These are phyloP conservation scores for Wasmannia auropunctata DNA, from an alignment of 1,140 invertebrate species.

Conservation along the genomic window DNA sequence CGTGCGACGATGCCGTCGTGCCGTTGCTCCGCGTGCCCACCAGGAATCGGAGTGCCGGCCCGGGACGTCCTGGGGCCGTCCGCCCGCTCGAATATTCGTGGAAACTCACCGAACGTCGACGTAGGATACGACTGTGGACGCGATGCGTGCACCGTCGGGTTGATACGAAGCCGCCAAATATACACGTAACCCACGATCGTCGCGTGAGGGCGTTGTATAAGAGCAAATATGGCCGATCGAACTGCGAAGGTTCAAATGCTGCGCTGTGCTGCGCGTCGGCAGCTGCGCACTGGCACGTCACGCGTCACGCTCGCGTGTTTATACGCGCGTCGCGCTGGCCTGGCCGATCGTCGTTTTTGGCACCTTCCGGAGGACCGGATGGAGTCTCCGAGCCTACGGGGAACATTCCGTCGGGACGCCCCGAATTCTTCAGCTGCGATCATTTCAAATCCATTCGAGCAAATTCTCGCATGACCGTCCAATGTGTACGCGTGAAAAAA, in stretches of 20 bases:
- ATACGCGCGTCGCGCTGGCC: conserved; percentile 48
- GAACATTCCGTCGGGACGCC: too few species aligned
- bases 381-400: too few species aligned
- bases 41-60: background rate
- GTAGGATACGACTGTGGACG: background rate
- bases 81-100: background rate
- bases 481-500: too few species aligned
- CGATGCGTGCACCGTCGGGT: background rate
- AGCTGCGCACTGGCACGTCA: conserved; percentile 68
- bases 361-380: conserved; percentile 56
- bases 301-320: conserved; percentile 58
- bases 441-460: background rate
- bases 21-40: conserved; percentile 67
- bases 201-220: conserved; percentile 87
- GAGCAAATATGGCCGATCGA: conserved; percentile 81
- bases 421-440: background rate
- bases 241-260: conserved; percentile 76
- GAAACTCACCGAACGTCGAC: conserved; percentile 37
- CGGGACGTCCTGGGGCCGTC: background rate
- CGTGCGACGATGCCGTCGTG: conserved; percentile 70
- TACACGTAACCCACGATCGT: conserved; percentile 84
- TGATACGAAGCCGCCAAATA: conserved; percentile 57
- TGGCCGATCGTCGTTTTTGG: conserved; percentile 50
- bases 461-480: background rate
- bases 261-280: conserved; percentile 69